Evolutionary conservation across 2,113 vertebrate species (phyloP), one percentile per base, ranked within the genome.

Genomic region (Lophochroa leadbeateri): DNA sequence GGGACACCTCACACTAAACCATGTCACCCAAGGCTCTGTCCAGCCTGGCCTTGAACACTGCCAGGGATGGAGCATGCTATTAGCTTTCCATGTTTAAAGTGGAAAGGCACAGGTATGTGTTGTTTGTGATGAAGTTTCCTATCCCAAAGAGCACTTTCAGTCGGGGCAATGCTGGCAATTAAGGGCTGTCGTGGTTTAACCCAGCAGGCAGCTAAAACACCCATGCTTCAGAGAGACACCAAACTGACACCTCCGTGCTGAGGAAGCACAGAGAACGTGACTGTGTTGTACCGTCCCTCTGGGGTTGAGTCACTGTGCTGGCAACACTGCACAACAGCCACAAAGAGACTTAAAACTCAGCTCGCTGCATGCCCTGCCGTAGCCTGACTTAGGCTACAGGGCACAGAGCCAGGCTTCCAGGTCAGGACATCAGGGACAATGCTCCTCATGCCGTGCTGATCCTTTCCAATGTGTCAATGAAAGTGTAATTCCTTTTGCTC

Each of bases 221-320:
- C 33, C 13, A 52, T 64, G 8, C 13, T 74, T 60, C 64, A 23
- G 55, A 35, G 75, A 86, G 44, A 17, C 64, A 17, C 47, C 7
- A 25, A 58, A 0, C 14, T 57, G 68, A 14, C 46, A 0, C 13
- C 46, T 33, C n/a, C 1, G 0, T 46, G 65, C 43, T 0, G 0
- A 28, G 68, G 55, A 47, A 37, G 53, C 24, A 1, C 18, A n/a
- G 46, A 53, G 41, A 2, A 2, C 23, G 31, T 49, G 50, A 55
- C 46, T 76, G 18, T 0, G 0, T 7, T 20, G 52, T 27, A 31
- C 39, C 37, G 9, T 8, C 75, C 41, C 81, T 28, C n/a, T n/a
- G 71, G 47, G 69, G 33, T 33, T 71, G 39, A 68, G 39, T 28
- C 49, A 57, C 3, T 3, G 33, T 41, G 49, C 41, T 49, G 46